Conservation (phyloP, 2,888 invertebrate genomes). For the Neoascia interrupta region DNA sequence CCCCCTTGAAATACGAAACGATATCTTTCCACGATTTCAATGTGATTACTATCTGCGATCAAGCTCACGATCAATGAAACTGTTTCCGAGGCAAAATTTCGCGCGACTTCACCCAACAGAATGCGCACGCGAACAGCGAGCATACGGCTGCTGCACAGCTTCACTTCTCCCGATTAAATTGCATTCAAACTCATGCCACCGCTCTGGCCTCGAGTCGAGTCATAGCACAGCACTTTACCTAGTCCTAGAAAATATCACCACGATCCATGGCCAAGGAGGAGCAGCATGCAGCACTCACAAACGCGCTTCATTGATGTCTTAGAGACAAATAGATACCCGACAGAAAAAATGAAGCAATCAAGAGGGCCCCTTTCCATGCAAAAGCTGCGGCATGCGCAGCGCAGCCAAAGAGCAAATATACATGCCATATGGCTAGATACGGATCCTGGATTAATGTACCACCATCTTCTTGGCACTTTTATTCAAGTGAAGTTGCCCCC, state of each 20-base stretch:
- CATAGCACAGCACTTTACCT: constrained; percentile 60
- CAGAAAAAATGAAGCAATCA: constrained; percentile 68
- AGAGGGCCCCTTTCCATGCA: no score
- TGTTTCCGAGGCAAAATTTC: constrained; percentile 42
- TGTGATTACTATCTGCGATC: constrained; percentile 59
- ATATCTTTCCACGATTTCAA: constrained; percentile 61
- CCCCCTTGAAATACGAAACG: constrained; percentile 47
- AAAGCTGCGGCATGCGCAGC: constrained; percentile 43
- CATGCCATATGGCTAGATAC: constrained; percentile 51
- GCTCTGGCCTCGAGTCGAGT: constrained; percentile 55
- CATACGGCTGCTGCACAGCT: constrained; percentile 31
- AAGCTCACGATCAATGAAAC: constrained; percentile 66
- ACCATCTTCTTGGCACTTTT: constrained; percentile 67
- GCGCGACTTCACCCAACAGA: constrained; percentile 24
- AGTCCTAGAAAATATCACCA: no score
- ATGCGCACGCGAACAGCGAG: constrained; percentile 12
- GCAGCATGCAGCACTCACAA: constrained; percentile 8
- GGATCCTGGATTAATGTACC: constrained; percentile 68
- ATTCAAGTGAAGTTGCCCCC: constrained; percentile 53
- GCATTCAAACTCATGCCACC: constrained; percentile 47
- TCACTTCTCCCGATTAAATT: constrained; percentile 50
- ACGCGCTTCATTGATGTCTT: constrained; percentile 57
- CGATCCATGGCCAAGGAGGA: constrained; percentile 9
- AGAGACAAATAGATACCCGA: constrained; percentile 63
- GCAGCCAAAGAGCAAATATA: constrained; percentile 56